These are phyloP conservation scores for Charina bottae DNA, from an alignment of 2,113 vertebrate genomes.

Conservation along the genomic window DNA sequence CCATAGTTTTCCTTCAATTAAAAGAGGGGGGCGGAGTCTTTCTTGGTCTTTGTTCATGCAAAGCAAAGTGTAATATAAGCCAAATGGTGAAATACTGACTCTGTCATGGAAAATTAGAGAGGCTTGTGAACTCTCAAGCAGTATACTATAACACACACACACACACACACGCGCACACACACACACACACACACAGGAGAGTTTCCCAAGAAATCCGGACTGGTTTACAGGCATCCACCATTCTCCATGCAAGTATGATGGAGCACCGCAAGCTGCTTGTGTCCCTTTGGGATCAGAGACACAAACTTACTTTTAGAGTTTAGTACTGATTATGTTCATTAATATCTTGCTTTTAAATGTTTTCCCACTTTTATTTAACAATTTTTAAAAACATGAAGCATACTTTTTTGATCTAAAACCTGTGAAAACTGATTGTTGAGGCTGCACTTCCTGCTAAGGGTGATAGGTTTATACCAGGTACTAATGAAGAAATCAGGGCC, in stretches of 20 bases:
- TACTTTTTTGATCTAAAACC: background rate
- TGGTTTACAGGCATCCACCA: constrained; percentile 3
- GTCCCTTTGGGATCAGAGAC: too few species aligned
- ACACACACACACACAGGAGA: background rate
- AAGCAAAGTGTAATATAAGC: constrained; percentile 14
- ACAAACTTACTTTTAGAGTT: background rate
- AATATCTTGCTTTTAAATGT: background rate
- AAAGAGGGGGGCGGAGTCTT: background rate
- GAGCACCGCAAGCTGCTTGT: background rate
- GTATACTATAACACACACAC: too few species aligned
- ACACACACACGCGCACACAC: too few species aligned
- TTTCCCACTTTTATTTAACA: too few species aligned
- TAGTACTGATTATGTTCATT: background rate
- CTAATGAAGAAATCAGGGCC: too few species aligned
- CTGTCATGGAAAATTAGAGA: background rate
- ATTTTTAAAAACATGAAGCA: too few species aligned
- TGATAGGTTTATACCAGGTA: background rate
- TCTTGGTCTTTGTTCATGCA: background rate
- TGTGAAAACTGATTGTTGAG: constrained; percentile 14
- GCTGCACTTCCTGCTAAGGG: background rate
- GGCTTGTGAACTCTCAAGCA: background rate
- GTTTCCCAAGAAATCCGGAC: background rate
- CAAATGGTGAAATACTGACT: background rate
- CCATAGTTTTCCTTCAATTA: background rate
- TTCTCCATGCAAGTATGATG: constrained; percentile 5